These are phyloP conservation scores for Harpagoxenus sublaevis DNA, from an alignment of 2,888 invertebrate species.

Conservation along the genomic window DNA sequence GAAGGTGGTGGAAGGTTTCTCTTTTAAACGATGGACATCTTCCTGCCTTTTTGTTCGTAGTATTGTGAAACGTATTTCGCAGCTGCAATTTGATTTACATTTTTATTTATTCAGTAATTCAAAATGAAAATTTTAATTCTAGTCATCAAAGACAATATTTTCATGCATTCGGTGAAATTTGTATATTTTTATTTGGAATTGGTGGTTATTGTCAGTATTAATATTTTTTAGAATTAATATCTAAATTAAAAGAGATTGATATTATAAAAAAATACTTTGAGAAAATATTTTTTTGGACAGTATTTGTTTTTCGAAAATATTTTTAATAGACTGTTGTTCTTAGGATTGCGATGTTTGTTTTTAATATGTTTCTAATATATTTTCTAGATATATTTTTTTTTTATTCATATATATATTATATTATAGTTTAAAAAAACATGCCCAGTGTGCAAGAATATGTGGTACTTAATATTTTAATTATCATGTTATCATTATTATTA, in stretches of 20 bases:
- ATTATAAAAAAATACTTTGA: conserved; percentile 16
- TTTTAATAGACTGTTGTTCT: conserved; percentile 2
- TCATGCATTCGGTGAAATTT: conserved; percentile 2
- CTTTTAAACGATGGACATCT: conserved; percentile 67
- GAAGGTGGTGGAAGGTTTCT: conserved; percentile 66
- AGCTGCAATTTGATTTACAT: conserved; percentile 4
- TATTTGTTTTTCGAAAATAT: not conserved
- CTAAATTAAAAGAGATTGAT: conserved; percentile 17
- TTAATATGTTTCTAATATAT: conserved; percentile 9
- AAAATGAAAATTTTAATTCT: conserved; percentile 60
- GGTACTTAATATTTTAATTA: conserved; percentile 50
- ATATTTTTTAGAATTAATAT: conserved; percentile 24
- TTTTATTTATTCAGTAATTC: conserved; percentile 26
- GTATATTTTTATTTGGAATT: conserved; percentile 23
- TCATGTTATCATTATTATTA: conserved; percentile 26
- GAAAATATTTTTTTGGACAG: not conserved
- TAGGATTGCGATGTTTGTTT: conserved; percentile 2
- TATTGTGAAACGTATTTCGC: not conserved
- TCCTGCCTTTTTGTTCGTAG: not conserved
- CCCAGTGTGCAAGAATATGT: conserved; percentile 13
- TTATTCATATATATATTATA: not conserved
- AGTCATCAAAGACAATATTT: conserved; percentile 58
- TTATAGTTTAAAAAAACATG: conserved; percentile 16
- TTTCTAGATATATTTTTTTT: conserved; percentile 30
- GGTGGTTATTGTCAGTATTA: conserved; percentile 14